Conservation (phyloP, 2,113 vertebrate species). For the Bothrops jararaca region DNA sequence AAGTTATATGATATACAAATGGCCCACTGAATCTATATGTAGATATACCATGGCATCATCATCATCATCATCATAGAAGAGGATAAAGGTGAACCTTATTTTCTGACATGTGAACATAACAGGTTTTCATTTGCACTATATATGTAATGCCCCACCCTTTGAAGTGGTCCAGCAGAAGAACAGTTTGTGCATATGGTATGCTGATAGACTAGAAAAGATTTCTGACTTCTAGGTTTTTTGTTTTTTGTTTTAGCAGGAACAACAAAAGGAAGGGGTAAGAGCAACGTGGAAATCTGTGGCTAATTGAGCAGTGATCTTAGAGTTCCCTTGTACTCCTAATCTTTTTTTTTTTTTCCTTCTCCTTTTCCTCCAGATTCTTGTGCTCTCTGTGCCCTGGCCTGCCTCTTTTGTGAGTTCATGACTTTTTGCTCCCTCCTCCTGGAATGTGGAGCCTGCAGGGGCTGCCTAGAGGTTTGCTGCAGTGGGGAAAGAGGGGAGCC, state of each 20-base stretch:
- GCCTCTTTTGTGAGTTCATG: constrained; percentile 74
- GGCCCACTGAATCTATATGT: neutral
- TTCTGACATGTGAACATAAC: neutral
- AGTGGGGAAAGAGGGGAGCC: constrained; percentile 34
- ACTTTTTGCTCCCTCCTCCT: constrained; percentile 71
- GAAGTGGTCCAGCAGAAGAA: neutral
- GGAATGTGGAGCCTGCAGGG: constrained; percentile 69
- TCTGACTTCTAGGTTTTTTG: neutral
- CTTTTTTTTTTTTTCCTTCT: constrained; percentile 16
- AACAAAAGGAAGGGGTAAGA: no score
- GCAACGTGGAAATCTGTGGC: neutral
- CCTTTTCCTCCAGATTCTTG: constrained; percentile 71
- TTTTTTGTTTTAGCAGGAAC: neutral
- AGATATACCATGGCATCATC: neutral
- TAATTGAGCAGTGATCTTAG: neutral
- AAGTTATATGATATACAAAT: neutral
- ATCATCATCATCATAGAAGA: neutral
- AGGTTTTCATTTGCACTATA: neutral
- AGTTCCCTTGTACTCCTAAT: neutral
- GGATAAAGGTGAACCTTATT: neutral
- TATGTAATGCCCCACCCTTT: neutral
- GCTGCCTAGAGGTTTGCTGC: constrained; percentile 49
- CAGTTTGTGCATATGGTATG: neutral
- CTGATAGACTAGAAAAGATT: neutral
- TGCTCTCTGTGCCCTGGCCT: constrained; percentile 75